phyloP scores from a whole-genome alignment of 2,797 vertebrate genomes.

The Paguma larvata region DNA sequence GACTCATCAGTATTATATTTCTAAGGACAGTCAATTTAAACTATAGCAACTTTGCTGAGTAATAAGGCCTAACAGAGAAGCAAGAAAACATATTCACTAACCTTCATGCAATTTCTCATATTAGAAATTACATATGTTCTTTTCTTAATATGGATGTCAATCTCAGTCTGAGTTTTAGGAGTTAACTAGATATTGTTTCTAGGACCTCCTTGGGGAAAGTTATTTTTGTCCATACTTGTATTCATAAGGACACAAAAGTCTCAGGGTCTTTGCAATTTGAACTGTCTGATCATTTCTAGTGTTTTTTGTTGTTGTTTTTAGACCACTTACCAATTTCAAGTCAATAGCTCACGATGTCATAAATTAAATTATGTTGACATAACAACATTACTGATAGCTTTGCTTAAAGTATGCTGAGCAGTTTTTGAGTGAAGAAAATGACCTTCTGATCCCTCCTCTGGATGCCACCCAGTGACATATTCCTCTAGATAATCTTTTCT shows the following conservation, averaged over 20 bases:
- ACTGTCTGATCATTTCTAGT: conserved; percentile 14
- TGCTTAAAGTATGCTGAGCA: conserved; percentile 45
- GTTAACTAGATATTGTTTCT: conserved; percentile 33
- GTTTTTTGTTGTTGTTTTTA: neutral
- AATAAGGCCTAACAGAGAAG: conserved; percentile 46
- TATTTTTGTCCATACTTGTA: neutral
- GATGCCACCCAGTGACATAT: conserved; percentile 29
- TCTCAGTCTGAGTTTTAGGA: conserved; percentile 16
- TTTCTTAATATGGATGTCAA: conserved; percentile 38
- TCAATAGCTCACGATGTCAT: conserved; percentile 27
- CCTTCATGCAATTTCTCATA: conserved; percentile 2
- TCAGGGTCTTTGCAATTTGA: conserved; percentile 17
- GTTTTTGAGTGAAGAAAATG: conserved; percentile 35
- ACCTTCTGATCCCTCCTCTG: neutral
- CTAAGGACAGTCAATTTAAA: conserved; percentile 66
- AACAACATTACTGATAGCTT: conserved; percentile 41
- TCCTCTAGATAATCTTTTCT: conserved; percentile 52
- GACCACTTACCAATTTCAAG: conserved; percentile 46
- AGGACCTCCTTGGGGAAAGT: neutral
- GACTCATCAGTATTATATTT: conserved; percentile 59
- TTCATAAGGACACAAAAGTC: conserved; percentile 63
- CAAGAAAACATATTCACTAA: conserved; percentile 47
- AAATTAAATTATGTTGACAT: conserved; percentile 67
- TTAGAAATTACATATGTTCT: conserved; percentile 53
- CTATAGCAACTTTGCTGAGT: neutral